Evolutionary conservation across 1,140 invertebrate genomes (phyloP).

Genomic region (Halictus rubicundus): DNA sequence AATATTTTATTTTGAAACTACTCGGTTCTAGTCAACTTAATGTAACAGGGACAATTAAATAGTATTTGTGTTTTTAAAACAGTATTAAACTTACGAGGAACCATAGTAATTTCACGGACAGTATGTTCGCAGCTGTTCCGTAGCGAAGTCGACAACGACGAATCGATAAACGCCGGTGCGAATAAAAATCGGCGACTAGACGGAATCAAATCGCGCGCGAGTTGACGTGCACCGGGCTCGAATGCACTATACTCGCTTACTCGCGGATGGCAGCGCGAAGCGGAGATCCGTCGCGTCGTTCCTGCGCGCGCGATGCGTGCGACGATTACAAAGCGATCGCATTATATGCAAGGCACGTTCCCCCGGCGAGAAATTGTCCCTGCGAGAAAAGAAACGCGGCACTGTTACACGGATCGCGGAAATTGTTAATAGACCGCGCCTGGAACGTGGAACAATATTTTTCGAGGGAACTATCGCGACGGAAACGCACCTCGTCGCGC

Average conservation of each 20-base stretch:
- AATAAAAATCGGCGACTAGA: background rate
- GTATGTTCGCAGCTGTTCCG: too few species aligned
- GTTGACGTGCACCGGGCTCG: background rate
- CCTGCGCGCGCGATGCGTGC: conserved; percentile 16
- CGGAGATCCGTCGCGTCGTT: background rate
- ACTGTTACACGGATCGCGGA: conserved; percentile 31
- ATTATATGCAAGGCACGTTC: conserved; percentile 32
- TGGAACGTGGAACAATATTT: conserved; percentile 28
- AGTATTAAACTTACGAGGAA: too few species aligned
- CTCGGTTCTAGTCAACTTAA: too few species aligned
- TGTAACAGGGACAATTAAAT: too few species aligned
- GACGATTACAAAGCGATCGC: conserved; percentile 38
- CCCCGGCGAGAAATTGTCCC: conserved; percentile 28
- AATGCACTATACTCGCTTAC: background rate
- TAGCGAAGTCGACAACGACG: background rate
- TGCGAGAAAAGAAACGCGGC: conserved; percentile 38
- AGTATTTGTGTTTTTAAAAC: too few species aligned
- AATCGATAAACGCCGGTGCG: background rate
- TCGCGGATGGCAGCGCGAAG: background rate
- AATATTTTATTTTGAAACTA: too few species aligned
- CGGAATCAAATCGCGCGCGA: too few species aligned
- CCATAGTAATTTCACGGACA: too few species aligned
- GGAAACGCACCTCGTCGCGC: background rate
- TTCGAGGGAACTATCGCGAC: background rate
- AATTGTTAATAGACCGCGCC: conserved; percentile 44